A percentile compares a stretch with the other conserved stretches of the same genome.
phyloP scores from a whole-genome alignment of 2,888 invertebrate species.

The Lobophora halterata region DNA sequence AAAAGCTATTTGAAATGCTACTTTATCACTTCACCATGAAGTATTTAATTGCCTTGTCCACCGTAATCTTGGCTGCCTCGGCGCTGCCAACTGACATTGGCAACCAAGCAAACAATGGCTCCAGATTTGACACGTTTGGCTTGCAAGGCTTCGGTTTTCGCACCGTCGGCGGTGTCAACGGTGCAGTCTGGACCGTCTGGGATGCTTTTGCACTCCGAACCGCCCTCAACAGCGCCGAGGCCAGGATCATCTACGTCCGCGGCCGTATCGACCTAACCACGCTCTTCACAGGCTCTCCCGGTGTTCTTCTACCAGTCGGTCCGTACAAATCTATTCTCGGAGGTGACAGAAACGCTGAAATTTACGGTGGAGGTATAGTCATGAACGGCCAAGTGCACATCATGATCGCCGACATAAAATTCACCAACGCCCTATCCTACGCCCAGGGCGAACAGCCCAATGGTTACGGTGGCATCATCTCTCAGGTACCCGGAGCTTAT shows the following conservation, averaged over 20 bases:
- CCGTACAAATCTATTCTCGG: conserved; percentile 16
- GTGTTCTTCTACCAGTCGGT: conserved; percentile 11
- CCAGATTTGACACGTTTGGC: not conserved
- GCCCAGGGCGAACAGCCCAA: conserved; percentile 20
- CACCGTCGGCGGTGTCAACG: conserved; percentile 17
- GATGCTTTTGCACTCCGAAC: conserved; percentile 20
- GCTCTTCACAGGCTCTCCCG: conserved; percentile 17
- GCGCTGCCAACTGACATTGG: too few species aligned
- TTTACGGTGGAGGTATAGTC: conserved; percentile 17
- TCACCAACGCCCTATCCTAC: conserved; percentile 21
- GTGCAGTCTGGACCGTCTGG: conserved; percentile 23
- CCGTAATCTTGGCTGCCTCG: too few species aligned
- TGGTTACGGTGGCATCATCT: conserved; percentile 22
- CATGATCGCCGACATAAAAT: conserved; percentile 18
- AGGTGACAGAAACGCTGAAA: conserved; percentile 14
- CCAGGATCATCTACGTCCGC: conserved; percentile 17
- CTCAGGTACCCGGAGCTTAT: conserved; percentile 10
- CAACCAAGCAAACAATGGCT: too few species aligned
- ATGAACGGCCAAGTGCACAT: not conserved
- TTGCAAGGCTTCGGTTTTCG: conserved; percentile 1
- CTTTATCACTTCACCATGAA: too few species aligned
- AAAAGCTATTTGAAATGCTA: too few species aligned
- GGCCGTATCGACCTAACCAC: conserved; percentile 21
- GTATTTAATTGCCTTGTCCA: too few species aligned
- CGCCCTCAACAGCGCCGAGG: conserved; percentile 3